Conservation (phyloP, 2,888 invertebrate species). For the Drosophila austrosaltans region DNA sequence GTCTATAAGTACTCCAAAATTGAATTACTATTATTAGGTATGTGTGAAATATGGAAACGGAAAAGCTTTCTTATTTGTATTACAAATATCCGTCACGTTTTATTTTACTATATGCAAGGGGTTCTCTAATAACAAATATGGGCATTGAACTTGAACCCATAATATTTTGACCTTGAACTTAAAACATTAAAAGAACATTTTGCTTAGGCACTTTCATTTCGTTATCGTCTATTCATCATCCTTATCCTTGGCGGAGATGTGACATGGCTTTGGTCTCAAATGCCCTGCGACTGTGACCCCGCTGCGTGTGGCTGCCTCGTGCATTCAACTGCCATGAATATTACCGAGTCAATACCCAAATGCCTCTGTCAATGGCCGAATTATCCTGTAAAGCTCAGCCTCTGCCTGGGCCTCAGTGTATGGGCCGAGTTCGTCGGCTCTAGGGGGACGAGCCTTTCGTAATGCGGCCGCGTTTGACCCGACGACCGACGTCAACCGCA, state of each 20-base stretch:
- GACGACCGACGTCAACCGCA: slow-evolving; percentile 42
- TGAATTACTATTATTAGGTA: too few relatives aligned
- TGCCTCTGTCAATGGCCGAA: slow-evolving; percentile 25
- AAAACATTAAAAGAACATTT: background rate
- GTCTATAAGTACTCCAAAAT: too few relatives aligned
- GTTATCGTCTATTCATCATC: background rate
- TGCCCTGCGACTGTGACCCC: slow-evolving; percentile 48
- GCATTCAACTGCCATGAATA: slow-evolving; percentile 36
- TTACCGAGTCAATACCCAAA: slow-evolving; percentile 39
- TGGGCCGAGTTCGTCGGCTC: slow-evolving; percentile 50
- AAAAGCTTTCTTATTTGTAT: too few relatives aligned
- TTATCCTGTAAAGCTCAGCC: slow-evolving; percentile 26
- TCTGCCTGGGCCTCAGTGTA: slow-evolving; percentile 29
- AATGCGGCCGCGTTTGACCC: slow-evolving; percentile 37
- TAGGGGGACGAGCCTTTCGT: slow-evolving; percentile 33
- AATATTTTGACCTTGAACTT: slow-evolving; percentile 1
- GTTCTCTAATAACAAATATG: background rate
- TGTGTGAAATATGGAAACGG: too few relatives aligned
- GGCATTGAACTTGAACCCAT: slow-evolving; percentile 1
- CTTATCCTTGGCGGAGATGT: slow-evolving; percentile 5
- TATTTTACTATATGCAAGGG: background rate
- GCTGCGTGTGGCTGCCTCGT: slow-evolving; percentile 25
- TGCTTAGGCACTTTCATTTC: background rate
- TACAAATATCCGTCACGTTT: background rate
- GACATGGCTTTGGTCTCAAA: slow-evolving; percentile 7